Conservation (phyloP, 2,113 vertebrate genomes). For the Electrona antarctica region DNA sequence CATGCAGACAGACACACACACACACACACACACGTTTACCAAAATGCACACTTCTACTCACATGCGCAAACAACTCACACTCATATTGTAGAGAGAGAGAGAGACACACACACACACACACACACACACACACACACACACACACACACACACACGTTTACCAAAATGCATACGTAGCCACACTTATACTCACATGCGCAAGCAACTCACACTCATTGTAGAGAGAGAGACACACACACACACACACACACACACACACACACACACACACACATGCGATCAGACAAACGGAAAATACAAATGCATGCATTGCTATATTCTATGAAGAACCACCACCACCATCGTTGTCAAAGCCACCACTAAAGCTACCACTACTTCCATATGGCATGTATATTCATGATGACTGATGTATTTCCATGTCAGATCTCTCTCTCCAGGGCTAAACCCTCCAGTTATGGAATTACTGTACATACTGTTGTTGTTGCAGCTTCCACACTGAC, state of each 20-base stretch:
- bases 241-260: neutral
- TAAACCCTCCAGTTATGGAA: slow-evolving; percentile 38
- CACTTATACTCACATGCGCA: too few species aligned
- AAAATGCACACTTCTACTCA: too few species aligned
- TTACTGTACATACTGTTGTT: slow-evolving; percentile 29
- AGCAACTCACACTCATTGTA: neutral
- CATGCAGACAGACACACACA: neutral
- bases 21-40: neutral
- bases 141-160: neutral
- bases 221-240: neutral
- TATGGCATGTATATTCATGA: too few species aligned
- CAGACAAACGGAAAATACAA: neutral
- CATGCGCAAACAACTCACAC: too few species aligned
- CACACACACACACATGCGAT: neutral
- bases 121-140: neutral
- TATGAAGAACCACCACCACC: slow-evolving; percentile 19
- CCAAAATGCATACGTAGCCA: too few species aligned
- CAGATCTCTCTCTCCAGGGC: slow-evolving; percentile 3
- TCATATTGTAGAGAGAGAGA: neutral
- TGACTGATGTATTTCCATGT: neutral
- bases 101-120: neutral
- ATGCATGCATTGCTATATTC: neutral
- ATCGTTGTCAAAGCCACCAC: neutral
- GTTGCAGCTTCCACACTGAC: slow-evolving; percentile 28
- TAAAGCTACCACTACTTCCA: slow-evolving; percentile 8